Base-by-base conservation (phyloP, 1,140 invertebrate species). In the Brachionus manjavacas region DNA sequence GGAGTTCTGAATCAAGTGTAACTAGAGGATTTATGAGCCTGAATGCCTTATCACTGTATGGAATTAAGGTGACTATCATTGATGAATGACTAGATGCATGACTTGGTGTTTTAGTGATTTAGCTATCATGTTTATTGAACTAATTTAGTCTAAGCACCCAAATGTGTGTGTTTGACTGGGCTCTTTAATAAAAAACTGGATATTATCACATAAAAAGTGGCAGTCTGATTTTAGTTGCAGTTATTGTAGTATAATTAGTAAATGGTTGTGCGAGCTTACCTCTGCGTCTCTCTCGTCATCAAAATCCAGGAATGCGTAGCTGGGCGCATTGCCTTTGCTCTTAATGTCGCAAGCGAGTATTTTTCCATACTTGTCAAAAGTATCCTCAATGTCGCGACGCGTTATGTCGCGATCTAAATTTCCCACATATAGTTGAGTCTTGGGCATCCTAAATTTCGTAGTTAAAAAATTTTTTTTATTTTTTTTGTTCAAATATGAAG, bases 231-330 rank as follows among this genome's bases (percentile, higher is more conserved):
- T 23, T 28, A 2, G 3, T 68, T 39, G 66, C 31, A 14, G 66
- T 12, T 31, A 11, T 68, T 68, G 23, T 68, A 60, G 20, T 23
- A 35, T 31, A 14, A 35, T 66, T 68, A 31, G 12, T 3, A 31
- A 39, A 31, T 68, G 95, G 94, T 91, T 98, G 25, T 16, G 68
- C 23, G 3, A 20, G 16, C 85, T 86, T 86, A 87, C 96, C 88
- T 96, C 95, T 9, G 96, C 96, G 90, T 98, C 96, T 88, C 95
- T 93, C 87, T 93, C 92, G 89, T 96, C 96, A 90, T 98, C 96
- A 90, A 96, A 98, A 89, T 97, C 95, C 14, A 98, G 94, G 91
- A 98, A 98, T 14, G 95, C 96, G 91, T 98, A 98, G 41, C 95
- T 89, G 28, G 89, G 86, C n/a, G 39, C 79, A 46, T 74, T 52